phyloP scores from a whole-genome alignment of 2,888 invertebrate species.

The Drosophila stalkeri region DNA sequence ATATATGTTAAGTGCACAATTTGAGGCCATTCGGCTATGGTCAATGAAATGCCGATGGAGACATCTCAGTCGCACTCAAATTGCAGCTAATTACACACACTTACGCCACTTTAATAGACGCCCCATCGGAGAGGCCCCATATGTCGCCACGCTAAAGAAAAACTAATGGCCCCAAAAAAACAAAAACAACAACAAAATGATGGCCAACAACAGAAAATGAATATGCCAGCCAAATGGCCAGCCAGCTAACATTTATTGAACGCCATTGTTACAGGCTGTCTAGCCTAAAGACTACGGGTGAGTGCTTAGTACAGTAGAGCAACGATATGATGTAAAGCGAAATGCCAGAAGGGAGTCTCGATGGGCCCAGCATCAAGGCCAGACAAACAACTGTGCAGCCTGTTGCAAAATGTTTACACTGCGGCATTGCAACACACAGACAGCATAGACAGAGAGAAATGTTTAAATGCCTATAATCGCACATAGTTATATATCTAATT shows the following conservation, averaged over 20 bases:
- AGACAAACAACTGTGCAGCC: slow-evolving; percentile 51
- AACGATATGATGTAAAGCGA: slow-evolving; percentile 38
- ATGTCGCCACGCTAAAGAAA: slow-evolving; percentile 43
- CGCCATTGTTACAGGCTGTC: slow-evolving; percentile 27
- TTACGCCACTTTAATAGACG: slow-evolving; percentile 58
- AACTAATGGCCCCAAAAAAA: slow-evolving; percentile 54
- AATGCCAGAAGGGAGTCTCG: slow-evolving; percentile 13
- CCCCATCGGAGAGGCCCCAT: slow-evolving; percentile 58
- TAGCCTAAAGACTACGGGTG: slow-evolving; percentile 9
- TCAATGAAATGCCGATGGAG: slow-evolving; percentile 66
- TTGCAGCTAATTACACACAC: slow-evolving; percentile 69
- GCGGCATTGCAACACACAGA: slow-evolving; percentile 36
- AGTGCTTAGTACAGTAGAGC: slow-evolving; percentile 24
- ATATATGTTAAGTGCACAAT: slow-evolving; percentile 58
- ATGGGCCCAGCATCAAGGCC: slow-evolving; percentile 37
- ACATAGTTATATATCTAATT: slow-evolving; percentile 22
- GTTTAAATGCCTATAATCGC: slow-evolving; percentile 1
- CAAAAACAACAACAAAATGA: slow-evolving; percentile 19
- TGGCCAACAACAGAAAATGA: slow-evolving; percentile 31
- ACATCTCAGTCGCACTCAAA: slow-evolving; percentile 57
- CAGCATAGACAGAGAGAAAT: background rate
- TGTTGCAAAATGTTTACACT: slow-evolving; percentile 54
- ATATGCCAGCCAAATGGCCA: slow-evolving; percentile 5
- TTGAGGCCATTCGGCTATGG: slow-evolving; percentile 54
- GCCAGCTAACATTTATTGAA: slow-evolving; percentile 14